Conservation (phyloP, 2,888 invertebrate species). For the Calliopum simillimum region DNA sequence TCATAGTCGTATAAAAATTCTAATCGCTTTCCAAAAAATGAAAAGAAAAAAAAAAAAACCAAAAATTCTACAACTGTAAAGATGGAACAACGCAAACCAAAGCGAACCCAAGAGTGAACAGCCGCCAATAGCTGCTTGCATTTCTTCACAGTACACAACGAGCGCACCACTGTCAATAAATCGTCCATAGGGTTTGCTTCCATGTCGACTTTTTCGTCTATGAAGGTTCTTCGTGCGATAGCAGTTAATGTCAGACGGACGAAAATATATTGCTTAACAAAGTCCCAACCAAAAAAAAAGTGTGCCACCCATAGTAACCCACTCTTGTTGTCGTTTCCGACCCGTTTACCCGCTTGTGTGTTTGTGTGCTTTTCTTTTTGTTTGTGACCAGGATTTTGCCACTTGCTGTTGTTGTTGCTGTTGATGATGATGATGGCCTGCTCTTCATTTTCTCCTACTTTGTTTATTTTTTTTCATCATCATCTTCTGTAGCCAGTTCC, state of each 20-base stretch:
- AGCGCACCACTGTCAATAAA: slow-evolving; percentile 66
- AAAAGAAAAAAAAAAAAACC: background rate
- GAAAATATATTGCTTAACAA: slow-evolving; percentile 66
- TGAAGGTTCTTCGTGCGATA: slow-evolving; percentile 59
- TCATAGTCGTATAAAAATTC: slow-evolving; percentile 21
- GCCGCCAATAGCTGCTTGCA: slow-evolving; percentile 32
- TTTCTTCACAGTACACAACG: slow-evolving; percentile 35
- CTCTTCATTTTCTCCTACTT: slow-evolving; percentile 37
- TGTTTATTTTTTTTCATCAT: slow-evolving; percentile 1
- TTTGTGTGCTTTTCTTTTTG: slow-evolving; percentile 25
- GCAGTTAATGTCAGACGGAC: slow-evolving; percentile 69
- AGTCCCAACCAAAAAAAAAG: slow-evolving; percentile 15
- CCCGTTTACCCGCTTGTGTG: no score
- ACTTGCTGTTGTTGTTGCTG: slow-evolving; percentile 4
- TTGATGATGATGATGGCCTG: slow-evolving; percentile 46
- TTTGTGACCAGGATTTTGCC: slow-evolving; percentile 17
- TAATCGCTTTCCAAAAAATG: slow-evolving; percentile 30
- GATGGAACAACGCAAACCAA: slow-evolving; percentile 17
- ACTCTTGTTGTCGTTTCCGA: no score
- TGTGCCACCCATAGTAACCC: background rate
- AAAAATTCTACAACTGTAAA: background rate
- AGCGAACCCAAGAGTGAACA: slow-evolving; percentile 18
- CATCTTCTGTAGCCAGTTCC: slow-evolving; percentile 34
- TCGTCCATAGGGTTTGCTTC: slow-evolving; percentile 57
- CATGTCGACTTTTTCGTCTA: slow-evolving; percentile 34